These are phyloP conservation scores for Microtus oregoni DNA, from an alignment of 2,113 vertebrate species.

Conservation along the genomic window DNA sequence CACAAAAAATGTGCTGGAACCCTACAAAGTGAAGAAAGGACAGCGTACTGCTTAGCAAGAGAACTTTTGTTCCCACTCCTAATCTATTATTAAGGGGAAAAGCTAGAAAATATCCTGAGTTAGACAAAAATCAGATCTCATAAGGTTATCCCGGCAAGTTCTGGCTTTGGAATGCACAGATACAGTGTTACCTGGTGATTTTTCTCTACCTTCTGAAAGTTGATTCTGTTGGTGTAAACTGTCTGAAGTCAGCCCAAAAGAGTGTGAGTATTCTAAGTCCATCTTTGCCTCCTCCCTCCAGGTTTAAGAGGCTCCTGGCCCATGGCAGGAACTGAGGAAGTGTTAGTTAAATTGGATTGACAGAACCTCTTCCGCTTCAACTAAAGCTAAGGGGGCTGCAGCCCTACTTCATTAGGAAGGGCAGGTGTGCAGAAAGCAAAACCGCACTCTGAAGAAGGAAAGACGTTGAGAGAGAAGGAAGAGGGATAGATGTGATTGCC, in stretches of 20 bases:
- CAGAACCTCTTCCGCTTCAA: neutral
- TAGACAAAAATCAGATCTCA: constrained; percentile 56
- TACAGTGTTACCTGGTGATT: constrained; percentile 66
- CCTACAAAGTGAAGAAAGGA: neutral
- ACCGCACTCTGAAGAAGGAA: neutral
- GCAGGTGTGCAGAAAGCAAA: neutral
- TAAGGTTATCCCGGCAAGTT: constrained; percentile 56
- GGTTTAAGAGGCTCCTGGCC: neutral
- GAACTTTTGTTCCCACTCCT: constrained; percentile 66
- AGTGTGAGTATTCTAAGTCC: neutral
- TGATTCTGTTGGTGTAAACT: neutral
- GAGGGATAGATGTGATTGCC: neutral
- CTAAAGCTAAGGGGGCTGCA: neutral
- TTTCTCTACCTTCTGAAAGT: constrained; percentile 59
- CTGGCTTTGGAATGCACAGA: constrained; percentile 70
- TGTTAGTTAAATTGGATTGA: neutral
- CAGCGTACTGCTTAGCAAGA: constrained; percentile 37
- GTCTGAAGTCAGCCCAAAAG: neutral
- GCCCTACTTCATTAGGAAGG: neutral
- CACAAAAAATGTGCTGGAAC: neutral
- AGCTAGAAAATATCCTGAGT: constrained; percentile 24
- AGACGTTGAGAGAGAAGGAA: neutral
- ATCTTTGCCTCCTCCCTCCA: neutral
- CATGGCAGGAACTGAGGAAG: neutral
- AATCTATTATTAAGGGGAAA: constrained; percentile 50